Percentiles rank a stretch among this genome's conserved stretches.
Conservation (phyloP, 2,113 vertebrate species). For the Pituophis catenifer region DNA sequence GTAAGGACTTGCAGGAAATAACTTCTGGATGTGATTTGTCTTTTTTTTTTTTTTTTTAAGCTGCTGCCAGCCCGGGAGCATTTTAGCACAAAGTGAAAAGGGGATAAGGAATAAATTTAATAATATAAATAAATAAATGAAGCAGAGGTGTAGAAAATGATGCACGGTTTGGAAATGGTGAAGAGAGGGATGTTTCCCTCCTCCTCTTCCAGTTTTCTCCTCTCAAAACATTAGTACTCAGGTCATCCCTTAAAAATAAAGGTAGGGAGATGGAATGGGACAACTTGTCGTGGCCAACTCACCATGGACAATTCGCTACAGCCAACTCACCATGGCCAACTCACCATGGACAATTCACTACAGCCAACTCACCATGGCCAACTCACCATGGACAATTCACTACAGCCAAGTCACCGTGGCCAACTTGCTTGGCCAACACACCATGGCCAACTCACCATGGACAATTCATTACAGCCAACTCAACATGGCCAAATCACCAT, state of each 20-base stretch:
- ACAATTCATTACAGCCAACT: fast-evolving
- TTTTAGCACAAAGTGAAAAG: not conserved
- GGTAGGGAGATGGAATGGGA: not conserved
- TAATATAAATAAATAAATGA: not conserved
- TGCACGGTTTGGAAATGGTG: not conserved
- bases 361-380: too few species aligned
- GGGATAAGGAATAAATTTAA: not conserved
- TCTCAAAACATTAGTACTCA: not conserved
- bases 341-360: too few species aligned
- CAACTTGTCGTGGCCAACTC: too few species aligned
- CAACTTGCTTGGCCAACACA: too few species aligned
- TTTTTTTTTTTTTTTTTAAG: not conserved
- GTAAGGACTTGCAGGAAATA: constrained; percentile 18
- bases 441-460: too few species aligned
- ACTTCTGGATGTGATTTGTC: not conserved
- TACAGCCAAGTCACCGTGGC: too few species aligned
- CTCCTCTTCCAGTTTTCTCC: not conserved
- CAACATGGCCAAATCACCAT: fast-evolving
- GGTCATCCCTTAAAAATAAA: not conserved
- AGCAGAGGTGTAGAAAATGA: not conserved
- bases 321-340: too few species aligned
- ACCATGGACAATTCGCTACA: too few species aligned
- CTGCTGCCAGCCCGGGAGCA: not conserved
- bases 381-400: too few species aligned
- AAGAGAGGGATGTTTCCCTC: not conserved